phyloP scores from a whole-genome alignment of 2,888 invertebrate species.

The Fragum sueziense region DNA sequence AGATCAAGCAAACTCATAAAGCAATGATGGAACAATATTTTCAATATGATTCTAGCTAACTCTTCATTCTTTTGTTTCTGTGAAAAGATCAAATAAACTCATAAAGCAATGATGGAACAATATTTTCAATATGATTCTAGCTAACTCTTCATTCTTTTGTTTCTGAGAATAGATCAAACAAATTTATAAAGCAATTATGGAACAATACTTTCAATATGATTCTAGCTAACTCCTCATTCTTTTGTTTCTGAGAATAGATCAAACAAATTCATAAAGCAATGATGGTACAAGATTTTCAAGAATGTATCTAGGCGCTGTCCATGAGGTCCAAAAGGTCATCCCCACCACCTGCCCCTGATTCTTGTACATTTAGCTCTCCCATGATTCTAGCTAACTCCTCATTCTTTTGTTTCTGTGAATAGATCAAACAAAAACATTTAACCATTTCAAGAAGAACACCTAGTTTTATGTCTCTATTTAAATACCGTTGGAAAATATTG shows the following conservation, averaged over 20 bases:
- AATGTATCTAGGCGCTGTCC: slow-evolving; percentile 71
- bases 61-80: slow-evolving; percentile 74
- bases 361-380: slow-evolving; percentile 77
- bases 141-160: slow-evolving; percentile 73
- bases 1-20: background rate
- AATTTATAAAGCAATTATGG: too few species aligned
- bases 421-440: background rate
- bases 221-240: slow-evolving; percentile 72
- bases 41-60: slow-evolving; percentile 73
- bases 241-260: slow-evolving; percentile 67
- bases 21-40: background rate
- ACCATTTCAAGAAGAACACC: background rate
- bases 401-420: slow-evolving; percentile 71
- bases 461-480: background rate
- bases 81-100: slow-evolving; percentile 20
- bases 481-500: too few species aligned
- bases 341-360: slow-evolving; percentile 57
- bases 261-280: too few species aligned
- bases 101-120: background rate
- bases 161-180: slow-evolving; percentile 62
- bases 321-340: slow-evolving; percentile 80
- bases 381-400: slow-evolving; percentile 77
- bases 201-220: slow-evolving; percentile 65
- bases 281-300: background rate
- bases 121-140: slow-evolving; percentile 68